Conservation (phyloP, 2,113 vertebrate genomes). For the Caranx melampygus region DNA sequence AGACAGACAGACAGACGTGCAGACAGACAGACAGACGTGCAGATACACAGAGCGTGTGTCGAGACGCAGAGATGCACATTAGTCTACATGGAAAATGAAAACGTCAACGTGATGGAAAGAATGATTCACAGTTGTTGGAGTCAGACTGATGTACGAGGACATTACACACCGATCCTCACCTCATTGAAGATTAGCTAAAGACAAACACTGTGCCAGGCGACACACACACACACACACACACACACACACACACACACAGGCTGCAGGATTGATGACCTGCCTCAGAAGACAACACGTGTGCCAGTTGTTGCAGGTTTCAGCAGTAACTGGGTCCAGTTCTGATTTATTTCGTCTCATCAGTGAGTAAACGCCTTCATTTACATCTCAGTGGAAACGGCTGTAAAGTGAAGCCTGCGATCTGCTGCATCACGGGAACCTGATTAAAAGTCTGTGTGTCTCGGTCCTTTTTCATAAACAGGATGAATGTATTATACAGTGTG, state of each 20-base stretch:
- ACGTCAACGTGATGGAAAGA: constrained; percentile 24
- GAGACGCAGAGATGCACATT: neutral
- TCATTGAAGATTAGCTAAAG: neutral
- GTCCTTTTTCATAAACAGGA: neutral
- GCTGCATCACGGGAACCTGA: neutral
- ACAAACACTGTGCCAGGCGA: neutral
- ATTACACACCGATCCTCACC: neutral
- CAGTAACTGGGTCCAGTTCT: neutral
- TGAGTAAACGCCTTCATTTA: neutral
- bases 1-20: too few species aligned
- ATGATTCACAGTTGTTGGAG: constrained; percentile 14
- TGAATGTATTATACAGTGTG: neutral
- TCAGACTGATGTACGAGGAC: neutral
- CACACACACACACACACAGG: too few species aligned
- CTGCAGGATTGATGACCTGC: neutral
- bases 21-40: neutral
- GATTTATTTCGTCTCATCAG: neutral
- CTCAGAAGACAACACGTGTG: neutral
- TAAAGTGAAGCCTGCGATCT: neutral
- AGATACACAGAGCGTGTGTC: neutral
- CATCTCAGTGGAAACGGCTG: neutral
- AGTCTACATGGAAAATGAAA: constrained; percentile 22
- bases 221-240: neutral
- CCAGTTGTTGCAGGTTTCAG: neutral
- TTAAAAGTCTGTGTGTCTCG: neutral